Base-by-base conservation (phyloP, 1,140 invertebrate species). In the Microplitis mediator region DNA sequence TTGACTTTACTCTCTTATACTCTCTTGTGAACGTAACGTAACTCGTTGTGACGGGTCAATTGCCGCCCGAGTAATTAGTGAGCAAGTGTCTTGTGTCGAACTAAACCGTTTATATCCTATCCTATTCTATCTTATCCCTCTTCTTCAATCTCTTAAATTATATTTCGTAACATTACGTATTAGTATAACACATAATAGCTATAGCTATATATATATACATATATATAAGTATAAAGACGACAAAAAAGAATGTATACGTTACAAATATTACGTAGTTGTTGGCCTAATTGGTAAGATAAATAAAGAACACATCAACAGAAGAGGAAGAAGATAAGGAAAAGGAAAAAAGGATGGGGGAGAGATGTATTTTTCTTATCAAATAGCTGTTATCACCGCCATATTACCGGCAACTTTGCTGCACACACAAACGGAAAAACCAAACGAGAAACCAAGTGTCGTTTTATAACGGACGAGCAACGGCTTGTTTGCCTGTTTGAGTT, bases 351-450 rank as follows among this genome's bases (percentile, higher is more conserved):
- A 16, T 5, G 39, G 31, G 58, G 54, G 35, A 35, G 6, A 35
- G 60, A n/a, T 8, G 51, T 68, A 31, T 39, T 45, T 45, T 45
- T 60, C 71, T 74, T 74, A 74, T 74, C 68, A 74, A 71, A 69
- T 69, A 70, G 69, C 61, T 56, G 72, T 74, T 71, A 71, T 74
- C 73, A 66, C 39, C 39, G 62, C 52, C 63, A 16, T 61, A 39
- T 69, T 71, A 65, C 87, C 92, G 62, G 91, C 90, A 9, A 91
- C 91, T 91, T 91, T 91, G 23, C 91, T 90, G 77, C 90, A 91
- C 51, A 91, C 61, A n/a, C 52, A 58, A 56, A 65, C 70, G 70
- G 52, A 66, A 72, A 70, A 35, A 31, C 52, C 23, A 36, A 74
- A 65, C 50, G 68, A 71, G 64, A 68, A 71, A 61, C 34, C 45